Conservation (phyloP, 1,140 invertebrate genomes). For the Drosophila pectinifera region DNA sequence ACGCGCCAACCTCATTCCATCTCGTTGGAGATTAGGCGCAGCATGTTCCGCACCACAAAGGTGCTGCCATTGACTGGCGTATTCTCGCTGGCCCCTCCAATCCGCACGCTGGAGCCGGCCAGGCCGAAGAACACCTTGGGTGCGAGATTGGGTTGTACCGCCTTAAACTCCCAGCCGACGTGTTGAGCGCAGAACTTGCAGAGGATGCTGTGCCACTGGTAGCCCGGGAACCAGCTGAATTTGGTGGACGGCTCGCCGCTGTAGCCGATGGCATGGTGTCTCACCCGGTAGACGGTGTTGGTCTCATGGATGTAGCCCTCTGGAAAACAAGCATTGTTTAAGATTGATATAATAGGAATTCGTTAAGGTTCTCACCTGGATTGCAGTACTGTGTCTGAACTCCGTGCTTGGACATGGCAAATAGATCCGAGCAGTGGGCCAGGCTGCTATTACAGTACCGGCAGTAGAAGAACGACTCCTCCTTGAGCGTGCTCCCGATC, state of each 20-base stretch:
- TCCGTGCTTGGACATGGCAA: constrained; percentile 93
- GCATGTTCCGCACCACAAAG: constrained; percentile 65
- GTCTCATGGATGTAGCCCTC: constrained; percentile 93
- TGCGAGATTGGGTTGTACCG: constrained; percentile 86
- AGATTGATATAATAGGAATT: not conserved
- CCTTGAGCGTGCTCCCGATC: constrained; percentile 87
- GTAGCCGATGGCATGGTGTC: constrained; percentile 86
- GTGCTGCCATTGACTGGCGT: constrained; percentile 54
- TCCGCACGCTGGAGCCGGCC: constrained; percentile 84
- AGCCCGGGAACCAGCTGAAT: constrained; percentile 94
- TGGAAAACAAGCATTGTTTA: constrained; percentile 33
- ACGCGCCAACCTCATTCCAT: constrained; percentile 71
- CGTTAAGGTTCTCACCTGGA: constrained; percentile 86
- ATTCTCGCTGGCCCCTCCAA: constrained; percentile 57
- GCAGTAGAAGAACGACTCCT: constrained; percentile 87
- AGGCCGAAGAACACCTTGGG: constrained; percentile 91
- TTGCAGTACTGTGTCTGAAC: constrained; percentile 93
- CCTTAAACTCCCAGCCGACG: constrained; percentile 93
- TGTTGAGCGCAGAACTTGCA: constrained; percentile 89
- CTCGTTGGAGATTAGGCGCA: constrained; percentile 59
- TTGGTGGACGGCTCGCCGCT: constrained; percentile 88
- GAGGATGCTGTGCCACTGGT: constrained; percentile 91
- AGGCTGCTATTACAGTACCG: constrained; percentile 89
- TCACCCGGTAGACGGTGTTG: constrained; percentile 89
- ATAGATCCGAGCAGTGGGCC: constrained; percentile 89